These are phyloP conservation scores for Galaxea fascicularis DNA, from an alignment of 92 coral and sea anemone genomes.

Conservation along the genomic window DNA sequence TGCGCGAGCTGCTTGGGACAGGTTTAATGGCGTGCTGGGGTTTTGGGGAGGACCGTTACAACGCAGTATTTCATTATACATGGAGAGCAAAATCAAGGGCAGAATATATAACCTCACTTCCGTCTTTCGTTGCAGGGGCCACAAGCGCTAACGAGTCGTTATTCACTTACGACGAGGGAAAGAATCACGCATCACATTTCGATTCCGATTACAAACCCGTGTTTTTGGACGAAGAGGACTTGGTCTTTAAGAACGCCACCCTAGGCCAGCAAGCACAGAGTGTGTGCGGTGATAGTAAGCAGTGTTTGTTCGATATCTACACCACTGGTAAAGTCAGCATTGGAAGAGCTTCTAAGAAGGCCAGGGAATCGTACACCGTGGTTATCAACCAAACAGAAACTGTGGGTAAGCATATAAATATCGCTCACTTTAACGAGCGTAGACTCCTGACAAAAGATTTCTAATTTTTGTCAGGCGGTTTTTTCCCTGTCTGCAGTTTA, in stretches of 20 bases:
- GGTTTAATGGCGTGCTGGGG: too few species aligned
- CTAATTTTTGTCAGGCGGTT: too few species aligned
- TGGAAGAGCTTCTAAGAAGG: constrained; percentile 67
- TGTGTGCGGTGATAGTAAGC: constrained; percentile 59
- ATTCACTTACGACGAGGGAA: constrained; percentile 63
- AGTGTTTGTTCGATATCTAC: constrained; percentile 77
- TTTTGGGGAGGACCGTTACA: too few species aligned
- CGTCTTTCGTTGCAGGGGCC: constrained; percentile 44
- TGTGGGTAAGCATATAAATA: constrained; percentile 43
- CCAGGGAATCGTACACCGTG: constrained; percentile 27
- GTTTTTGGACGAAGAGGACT: constrained; percentile 59
- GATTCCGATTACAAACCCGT: constrained; percentile 61
- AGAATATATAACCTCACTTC: background rate
- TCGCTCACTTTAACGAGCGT: too few species aligned
- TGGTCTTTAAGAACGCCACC: constrained; percentile 47
- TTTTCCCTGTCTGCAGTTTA: too few species aligned
- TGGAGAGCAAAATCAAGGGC: too few species aligned
- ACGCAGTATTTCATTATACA: too few species aligned
- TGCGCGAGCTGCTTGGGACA: too few species aligned
- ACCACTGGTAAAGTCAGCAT: constrained; percentile 73
- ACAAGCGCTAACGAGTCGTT: constrained; percentile 50
- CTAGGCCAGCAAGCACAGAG: constrained; percentile 56
- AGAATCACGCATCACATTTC: constrained; percentile 37
- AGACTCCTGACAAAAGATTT: too few species aligned
- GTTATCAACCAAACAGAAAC: constrained; percentile 47